Percentiles rank a stretch among this genome's conserved stretches.
Evolutionary conservation across 2,113 vertebrate species (phyloP).

Genomic region (Phrynosoma blainvillii): DNA sequence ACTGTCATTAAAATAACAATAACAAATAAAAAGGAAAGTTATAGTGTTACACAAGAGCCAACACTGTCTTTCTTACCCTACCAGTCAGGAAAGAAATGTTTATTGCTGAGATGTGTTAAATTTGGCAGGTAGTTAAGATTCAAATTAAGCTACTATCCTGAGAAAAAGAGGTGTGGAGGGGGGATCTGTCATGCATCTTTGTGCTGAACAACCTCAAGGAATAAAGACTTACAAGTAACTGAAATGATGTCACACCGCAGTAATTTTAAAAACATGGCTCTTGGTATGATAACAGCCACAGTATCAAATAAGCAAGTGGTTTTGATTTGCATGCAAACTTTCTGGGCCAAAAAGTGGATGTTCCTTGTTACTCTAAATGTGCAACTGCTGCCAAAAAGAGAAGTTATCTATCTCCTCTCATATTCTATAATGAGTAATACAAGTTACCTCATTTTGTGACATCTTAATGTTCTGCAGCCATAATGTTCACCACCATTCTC

Average conservation of each 20-base stretch:
- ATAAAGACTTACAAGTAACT: slow-evolving; percentile 64
- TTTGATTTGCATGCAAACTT: slow-evolving; percentile 13
- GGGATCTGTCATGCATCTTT: slow-evolving; percentile 62
- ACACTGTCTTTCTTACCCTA: slow-evolving; percentile 71
- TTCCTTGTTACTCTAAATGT: background rate
- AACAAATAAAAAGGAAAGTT: slow-evolving; percentile 58
- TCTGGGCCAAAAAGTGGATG: background rate
- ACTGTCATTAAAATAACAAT: slow-evolving; percentile 72
- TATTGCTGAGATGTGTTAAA: slow-evolving; percentile 78
- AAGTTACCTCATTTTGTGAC: background rate
- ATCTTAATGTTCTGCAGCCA: background rate
- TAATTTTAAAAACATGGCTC: slow-evolving; percentile 44
- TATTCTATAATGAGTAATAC: background rate
- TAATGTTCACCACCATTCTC: background rate
- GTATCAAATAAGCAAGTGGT: slow-evolving; percentile 17
- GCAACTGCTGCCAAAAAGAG: background rate
- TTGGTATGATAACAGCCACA: background rate
- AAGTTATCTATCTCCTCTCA: too few relatives aligned
- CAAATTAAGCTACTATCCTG: slow-evolving; percentile 74
- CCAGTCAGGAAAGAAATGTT: slow-evolving; percentile 80
- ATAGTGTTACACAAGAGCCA: slow-evolving; percentile 68
- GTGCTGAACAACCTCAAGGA: slow-evolving; percentile 59
- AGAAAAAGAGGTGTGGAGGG: slow-evolving; percentile 51
- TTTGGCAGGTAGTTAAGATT: slow-evolving; percentile 79
- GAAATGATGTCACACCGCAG: slow-evolving; percentile 64